These are phyloP conservation scores for Argyra leucocephala DNA, from an alignment of 2,888 invertebrate genomes.

Conservation along the genomic window DNA sequence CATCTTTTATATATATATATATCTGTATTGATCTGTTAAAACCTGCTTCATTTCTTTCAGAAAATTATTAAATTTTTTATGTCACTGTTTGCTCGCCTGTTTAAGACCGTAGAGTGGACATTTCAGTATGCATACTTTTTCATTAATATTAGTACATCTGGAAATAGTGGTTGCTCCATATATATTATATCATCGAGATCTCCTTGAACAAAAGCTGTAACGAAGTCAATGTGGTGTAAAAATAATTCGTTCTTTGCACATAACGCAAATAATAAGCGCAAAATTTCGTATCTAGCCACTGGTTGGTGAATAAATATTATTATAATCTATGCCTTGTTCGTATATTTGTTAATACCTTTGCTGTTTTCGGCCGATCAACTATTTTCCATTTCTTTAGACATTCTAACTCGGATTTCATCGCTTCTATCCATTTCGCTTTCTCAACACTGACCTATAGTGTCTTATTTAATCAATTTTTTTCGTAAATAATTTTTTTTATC, in stretches of 20 bases:
- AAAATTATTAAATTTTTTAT: slow-evolving; percentile 12
- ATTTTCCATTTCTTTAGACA: no score
- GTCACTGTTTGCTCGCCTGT: slow-evolving; percentile 19
- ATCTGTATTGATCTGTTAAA: slow-evolving; percentile 1
- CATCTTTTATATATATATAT: slow-evolving; percentile 10
- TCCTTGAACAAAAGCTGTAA: slow-evolving; percentile 15
- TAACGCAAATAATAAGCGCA: slow-evolving; percentile 17
- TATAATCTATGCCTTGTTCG: slow-evolving; percentile 17
- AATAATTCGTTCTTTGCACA: slow-evolving; percentile 11
- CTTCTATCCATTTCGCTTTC: no score
- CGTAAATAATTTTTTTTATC: no score
- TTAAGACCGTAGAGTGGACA: slow-evolving; percentile 15
- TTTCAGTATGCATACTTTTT: slow-evolving; percentile 12
- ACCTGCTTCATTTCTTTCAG: slow-evolving; percentile 9
- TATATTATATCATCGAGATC: slow-evolving; percentile 14
- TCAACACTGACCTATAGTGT: no score
- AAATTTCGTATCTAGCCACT: slow-evolving; percentile 19
- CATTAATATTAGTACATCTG: background rate
- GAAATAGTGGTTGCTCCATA: slow-evolving; percentile 12
- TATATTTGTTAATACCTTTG: no score
- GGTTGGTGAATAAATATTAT: slow-evolving; percentile 20
- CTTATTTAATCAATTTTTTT: no score
- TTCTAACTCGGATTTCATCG: no score
- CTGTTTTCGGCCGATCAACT: no score
- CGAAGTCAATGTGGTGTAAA: slow-evolving; percentile 16